phyloP scores from a whole-genome alignment of 2,888 invertebrate species.

The Mesochorus sp. region DNA sequence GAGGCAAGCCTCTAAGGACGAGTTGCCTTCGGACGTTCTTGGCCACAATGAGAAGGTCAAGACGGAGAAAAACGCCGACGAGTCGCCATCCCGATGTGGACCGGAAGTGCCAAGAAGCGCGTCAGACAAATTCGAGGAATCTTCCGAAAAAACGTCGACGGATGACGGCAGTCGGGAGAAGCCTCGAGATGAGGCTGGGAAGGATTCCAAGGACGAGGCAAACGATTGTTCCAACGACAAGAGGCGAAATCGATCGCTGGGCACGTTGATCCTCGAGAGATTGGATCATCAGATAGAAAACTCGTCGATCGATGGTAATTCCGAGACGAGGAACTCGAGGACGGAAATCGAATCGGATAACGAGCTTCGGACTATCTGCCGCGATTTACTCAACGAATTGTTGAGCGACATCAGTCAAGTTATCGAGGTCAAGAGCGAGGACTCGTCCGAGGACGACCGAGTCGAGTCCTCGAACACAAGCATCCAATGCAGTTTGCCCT shows the following conservation, averaged over 20 bases:
- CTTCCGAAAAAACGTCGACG: no score
- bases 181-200: no score
- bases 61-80: neutral
- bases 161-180: no score
- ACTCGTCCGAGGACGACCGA: neutral
- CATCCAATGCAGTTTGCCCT: slow-evolving; percentile 77
- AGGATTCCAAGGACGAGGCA: neutral
- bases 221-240: slow-evolving; percentile 37
- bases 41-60: neutral
- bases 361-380: slow-evolving; percentile 72
- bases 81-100: no score
- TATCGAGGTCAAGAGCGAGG: slow-evolving; percentile 63
- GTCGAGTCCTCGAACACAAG: slow-evolving; percentile 66
- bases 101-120: no score
- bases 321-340: neutral
- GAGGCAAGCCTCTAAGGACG: no score
- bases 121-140: no score
- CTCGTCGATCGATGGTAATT: neutral
- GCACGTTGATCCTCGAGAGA: slow-evolving; percentile 74
- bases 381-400: slow-evolving; percentile 74
- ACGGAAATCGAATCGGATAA: slow-evolving; percentile 35
- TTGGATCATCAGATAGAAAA: slow-evolving; percentile 67
- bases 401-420: slow-evolving; percentile 72
- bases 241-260: slow-evolving; percentile 63
- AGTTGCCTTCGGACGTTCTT: neutral